Conservation (phyloP, 37 sponge, comb jelly and placozoan genomes). For the Ephydatia muelleri region DNA sequence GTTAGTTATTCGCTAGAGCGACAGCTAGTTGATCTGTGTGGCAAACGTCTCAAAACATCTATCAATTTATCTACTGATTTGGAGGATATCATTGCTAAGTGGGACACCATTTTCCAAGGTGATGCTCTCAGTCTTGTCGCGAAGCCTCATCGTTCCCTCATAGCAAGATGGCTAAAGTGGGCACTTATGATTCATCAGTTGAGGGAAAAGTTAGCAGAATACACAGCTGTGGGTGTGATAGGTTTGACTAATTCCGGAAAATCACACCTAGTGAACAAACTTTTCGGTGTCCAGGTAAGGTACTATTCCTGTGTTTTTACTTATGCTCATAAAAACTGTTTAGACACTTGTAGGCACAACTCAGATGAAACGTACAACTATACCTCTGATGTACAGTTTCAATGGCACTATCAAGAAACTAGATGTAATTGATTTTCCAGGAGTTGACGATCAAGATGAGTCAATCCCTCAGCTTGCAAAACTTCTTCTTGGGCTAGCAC, state of each 20-base stretch:
- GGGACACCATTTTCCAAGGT: slow-evolving; percentile 51
- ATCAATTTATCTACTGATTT: slow-evolving; percentile 30
- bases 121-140: slow-evolving; percentile 57
- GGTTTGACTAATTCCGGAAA: slow-evolving; percentile 76
- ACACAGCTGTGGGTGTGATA: slow-evolving; percentile 65
- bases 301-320: not conserved
- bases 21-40: slow-evolving; percentile 56
- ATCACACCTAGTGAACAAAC: slow-evolving; percentile 44
- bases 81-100: slow-evolving; percentile 10
- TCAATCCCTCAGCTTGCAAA: slow-evolving; percentile 51
- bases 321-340: not conserved
- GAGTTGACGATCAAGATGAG: slow-evolving; percentile 70
- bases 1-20: slow-evolving; percentile 72
- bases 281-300: slow-evolving; percentile 55
- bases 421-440: slow-evolving; percentile 81
- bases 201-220: slow-evolving; percentile 57
- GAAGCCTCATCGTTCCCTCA: slow-evolving; percentile 29
- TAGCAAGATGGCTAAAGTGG: slow-evolving; percentile 81
- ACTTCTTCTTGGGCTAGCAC: slow-evolving; percentile 45
- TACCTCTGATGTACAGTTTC: slow-evolving; percentile 73
- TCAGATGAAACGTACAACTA: slow-evolving; percentile 60
- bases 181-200: slow-evolving; percentile 50
- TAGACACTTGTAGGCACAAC: slow-evolving; percentile 62
- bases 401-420: slow-evolving; percentile 41
- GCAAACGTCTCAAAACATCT: slow-evolving; percentile 15